Conservation (phyloP, 1,140 invertebrate species). For the Lepidurus arcticus region DNA sequence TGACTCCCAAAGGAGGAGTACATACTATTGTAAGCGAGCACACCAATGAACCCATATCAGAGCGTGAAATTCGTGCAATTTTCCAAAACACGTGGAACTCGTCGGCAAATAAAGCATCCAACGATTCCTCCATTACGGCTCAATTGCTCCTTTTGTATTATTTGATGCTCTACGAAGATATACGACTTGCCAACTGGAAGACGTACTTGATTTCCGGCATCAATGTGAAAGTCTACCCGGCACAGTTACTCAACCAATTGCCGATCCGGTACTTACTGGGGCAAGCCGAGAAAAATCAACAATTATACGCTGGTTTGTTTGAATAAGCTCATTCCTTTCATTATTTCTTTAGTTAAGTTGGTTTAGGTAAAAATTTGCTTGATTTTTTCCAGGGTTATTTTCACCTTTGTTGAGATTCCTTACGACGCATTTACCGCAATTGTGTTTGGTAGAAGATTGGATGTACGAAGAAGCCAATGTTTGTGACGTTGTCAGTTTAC, state of each 20-base stretch:
- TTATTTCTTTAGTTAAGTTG: neutral
- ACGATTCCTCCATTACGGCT: conserved; percentile 56
- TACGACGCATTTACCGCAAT: conserved; percentile 88
- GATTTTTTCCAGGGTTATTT: conserved; percentile 58
- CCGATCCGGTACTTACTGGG: conserved; percentile 92
- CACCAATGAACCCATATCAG: conserved; percentile 84
- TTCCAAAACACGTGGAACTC: conserved; percentile 58
- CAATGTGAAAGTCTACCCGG: conserved; percentile 78
- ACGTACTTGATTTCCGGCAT: conserved; percentile 58
- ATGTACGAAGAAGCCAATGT: conserved; percentile 51
- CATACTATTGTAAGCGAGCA: conserved; percentile 55
- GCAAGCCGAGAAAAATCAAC: conserved; percentile 84
- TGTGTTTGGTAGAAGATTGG: conserved; percentile 93
- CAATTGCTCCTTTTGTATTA: conserved; percentile 90
- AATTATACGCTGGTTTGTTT: conserved; percentile 63
- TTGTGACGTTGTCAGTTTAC: neutral
- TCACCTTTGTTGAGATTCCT: conserved; percentile 76
- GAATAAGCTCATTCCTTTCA: neutral
- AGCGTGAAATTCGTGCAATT: conserved; percentile 79
- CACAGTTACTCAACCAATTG: conserved; percentile 79
- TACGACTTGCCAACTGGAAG: conserved; percentile 70
- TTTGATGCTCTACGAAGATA: conserved; percentile 86
- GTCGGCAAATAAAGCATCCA: conserved; percentile 43
- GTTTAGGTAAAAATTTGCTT: conserved; percentile 27
- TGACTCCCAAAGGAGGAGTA: conserved; percentile 54